Conservation (phyloP, 2,888 invertebrate genomes). For the Ormyrus rosae region DNA sequence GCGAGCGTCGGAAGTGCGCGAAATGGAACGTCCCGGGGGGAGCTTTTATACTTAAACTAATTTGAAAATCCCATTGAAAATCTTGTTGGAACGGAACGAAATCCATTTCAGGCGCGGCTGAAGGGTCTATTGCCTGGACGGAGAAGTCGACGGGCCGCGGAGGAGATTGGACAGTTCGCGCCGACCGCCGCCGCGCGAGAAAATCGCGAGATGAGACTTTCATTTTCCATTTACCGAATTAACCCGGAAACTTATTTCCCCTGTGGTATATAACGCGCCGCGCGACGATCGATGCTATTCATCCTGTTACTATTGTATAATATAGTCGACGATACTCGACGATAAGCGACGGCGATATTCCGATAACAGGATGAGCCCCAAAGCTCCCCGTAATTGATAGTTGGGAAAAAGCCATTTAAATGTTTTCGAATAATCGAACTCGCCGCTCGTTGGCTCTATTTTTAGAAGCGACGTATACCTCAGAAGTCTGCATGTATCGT, state of each 20-base stretch:
- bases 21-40: constrained; percentile 7
- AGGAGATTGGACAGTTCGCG: not conserved
- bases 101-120: constrained; percentile 26
- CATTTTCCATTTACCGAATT: constrained; percentile 51
- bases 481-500: no score
- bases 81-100: constrained; percentile 34
- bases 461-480: no score
- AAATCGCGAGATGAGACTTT: constrained; percentile 13
- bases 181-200: not conserved
- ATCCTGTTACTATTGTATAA: constrained; percentile 22
- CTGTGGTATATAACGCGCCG: not conserved
- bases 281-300: constrained; percentile 20
- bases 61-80: constrained; percentile 41
- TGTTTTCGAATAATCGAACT: not conserved
- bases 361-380: constrained; percentile 5
- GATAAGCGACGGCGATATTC: constrained; percentile 25
- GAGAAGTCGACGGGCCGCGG: no score
- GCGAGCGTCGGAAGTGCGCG: not conserved
- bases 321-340: not conserved
- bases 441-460: no score
- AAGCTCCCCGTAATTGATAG: not conserved
- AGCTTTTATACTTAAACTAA: constrained; percentile 21
- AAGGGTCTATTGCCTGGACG: not conserved
- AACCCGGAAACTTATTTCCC: constrained; percentile 38
- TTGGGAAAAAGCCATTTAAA: constrained; percentile 5